Conservation (phyloP, 2,113 vertebrate species). For the Stomatorhinus ivindoensis region DNA sequence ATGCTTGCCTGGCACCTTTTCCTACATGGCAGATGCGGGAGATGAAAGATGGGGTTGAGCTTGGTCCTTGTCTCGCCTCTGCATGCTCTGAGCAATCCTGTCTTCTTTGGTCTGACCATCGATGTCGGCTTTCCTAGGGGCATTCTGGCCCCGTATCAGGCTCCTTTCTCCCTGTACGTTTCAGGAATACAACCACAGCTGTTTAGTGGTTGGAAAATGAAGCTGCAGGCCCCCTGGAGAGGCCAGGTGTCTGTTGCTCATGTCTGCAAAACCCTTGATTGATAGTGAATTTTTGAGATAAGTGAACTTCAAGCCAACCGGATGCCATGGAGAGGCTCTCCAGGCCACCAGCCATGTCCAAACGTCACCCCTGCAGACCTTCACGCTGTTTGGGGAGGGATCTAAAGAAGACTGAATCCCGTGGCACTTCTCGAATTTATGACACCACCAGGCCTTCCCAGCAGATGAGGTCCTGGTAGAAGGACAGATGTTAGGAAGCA, state of each 20-base stretch:
- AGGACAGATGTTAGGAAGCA: not conserved
- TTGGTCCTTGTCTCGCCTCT: conserved; percentile 6
- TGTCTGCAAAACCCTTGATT: conserved; percentile 44
- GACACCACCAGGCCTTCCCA: not conserved
- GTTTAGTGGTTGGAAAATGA: conserved; percentile 10
- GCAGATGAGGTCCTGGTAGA: not conserved
- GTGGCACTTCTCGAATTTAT: conserved; percentile 11
- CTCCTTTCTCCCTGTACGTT: not conserved
- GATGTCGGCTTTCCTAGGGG: conserved; percentile 12
- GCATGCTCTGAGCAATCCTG: not conserved
- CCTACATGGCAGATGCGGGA: conserved; percentile 8
- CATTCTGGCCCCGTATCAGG: not conserved
- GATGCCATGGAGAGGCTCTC: conserved; percentile 38
- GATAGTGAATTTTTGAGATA: conserved; percentile 36
- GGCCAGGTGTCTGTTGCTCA: not conserved
- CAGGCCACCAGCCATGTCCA: not conserved
- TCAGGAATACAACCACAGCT: not conserved
- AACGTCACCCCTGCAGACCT: not conserved
- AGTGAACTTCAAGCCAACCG: conserved; percentile 31
- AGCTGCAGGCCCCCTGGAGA: conserved; percentile 26
- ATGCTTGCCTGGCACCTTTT: conserved; percentile 1
- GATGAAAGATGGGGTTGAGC: conserved; percentile 25
- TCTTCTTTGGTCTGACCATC: conserved; percentile 32
- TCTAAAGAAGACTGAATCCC: not conserved
- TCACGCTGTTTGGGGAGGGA: conserved; percentile 3